Conservation (phyloP, 2,113 vertebrate genomes). For the Semnornis frantzii region DNA sequence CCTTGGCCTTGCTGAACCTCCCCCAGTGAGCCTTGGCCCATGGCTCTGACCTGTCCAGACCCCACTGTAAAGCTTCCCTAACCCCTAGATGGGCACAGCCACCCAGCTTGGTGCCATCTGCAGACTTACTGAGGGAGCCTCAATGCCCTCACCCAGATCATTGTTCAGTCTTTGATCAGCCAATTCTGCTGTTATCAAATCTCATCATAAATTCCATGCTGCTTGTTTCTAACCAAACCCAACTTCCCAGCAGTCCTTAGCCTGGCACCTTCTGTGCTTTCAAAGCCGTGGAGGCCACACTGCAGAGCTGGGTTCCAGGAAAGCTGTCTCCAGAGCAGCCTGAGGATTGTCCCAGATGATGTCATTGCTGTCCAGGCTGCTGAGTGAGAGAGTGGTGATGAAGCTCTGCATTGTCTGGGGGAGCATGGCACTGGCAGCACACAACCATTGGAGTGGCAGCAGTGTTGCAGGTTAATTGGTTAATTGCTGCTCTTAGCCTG, state of each 20-base stretch:
- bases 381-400: neutral
- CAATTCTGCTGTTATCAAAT: neutral
- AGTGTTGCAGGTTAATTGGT: conserved; percentile 3
- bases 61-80: too few relatives aligned
- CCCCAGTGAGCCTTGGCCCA: too few relatives aligned
- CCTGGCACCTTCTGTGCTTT: neutral
- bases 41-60: too few relatives aligned
- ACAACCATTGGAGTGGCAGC: neutral
- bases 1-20: too few relatives aligned
- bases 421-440: neutral
- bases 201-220: neutral
- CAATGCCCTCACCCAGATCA: too few relatives aligned
- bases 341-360: neutral
- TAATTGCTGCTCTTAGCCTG: conserved; percentile 21
- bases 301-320: neutral
- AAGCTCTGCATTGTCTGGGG: neutral
- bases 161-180: too few relatives aligned
- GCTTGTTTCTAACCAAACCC: neutral
- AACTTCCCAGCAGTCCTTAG: neutral
- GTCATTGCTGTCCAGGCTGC: neutral
- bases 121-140: too few relatives aligned
- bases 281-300: neutral
- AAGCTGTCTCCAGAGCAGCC: neutral
- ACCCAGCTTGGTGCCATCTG: too few relatives aligned
- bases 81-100: too few relatives aligned